Conservation (phyloP, 1,140 invertebrate species). For the Anadara kagoshimensis region DNA sequence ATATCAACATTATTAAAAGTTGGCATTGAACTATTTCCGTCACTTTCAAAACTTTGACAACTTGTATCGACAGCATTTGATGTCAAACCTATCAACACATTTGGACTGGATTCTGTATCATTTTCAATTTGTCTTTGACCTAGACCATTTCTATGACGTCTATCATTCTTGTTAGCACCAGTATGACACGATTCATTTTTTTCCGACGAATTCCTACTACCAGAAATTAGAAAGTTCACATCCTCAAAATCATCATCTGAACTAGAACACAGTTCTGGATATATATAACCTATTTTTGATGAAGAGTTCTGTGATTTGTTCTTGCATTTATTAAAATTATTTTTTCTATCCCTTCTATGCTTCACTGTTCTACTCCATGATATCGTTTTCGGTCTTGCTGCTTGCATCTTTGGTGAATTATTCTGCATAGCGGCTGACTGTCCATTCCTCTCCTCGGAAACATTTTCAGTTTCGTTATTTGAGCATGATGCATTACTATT, state of each 20-base stretch:
- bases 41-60: background rate
- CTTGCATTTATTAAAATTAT: conserved; percentile 25
- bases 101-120: no score
- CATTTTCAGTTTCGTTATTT: conserved; percentile 2
- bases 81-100: background rate
- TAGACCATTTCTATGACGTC: no score
- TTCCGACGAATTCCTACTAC: no score
- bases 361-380: conserved; percentile 44
- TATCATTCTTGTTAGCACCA: no score
- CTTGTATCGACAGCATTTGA: background rate
- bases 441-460: no score
- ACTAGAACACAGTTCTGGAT: conserved; percentile 37
- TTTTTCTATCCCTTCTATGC: conserved; percentile 38
- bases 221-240: no score
- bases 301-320: background rate
- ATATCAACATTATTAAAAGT: background rate
- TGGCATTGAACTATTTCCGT: no score
- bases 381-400: conserved; percentile 34
- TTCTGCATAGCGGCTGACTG: background rate
- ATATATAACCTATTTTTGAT: conserved; percentile 23
- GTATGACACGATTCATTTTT: no score
- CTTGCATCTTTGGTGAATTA: conserved; percentile 2
- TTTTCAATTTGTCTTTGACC: no score
- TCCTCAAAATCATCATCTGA: conserved; percentile 37
- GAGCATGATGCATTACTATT: background rate